Conservation (phyloP, 2,797 vertebrate genomes). For the Gymnothorax reevesii region DNA sequence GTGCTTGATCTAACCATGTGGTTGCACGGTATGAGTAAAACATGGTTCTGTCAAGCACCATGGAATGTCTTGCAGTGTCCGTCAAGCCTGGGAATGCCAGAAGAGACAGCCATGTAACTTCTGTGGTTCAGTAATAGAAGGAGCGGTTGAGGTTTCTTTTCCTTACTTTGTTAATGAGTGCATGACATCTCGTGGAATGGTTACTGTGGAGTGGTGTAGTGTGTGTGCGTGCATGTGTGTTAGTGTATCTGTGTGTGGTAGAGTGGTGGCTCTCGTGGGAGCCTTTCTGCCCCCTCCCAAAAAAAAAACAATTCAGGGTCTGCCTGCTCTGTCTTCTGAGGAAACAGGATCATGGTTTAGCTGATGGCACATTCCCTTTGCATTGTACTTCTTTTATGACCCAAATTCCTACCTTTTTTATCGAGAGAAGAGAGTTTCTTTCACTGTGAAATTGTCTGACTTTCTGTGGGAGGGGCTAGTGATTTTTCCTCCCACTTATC, state of each 20-base stretch:
- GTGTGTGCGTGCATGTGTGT: too few species aligned
- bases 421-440: conserved; percentile 48
- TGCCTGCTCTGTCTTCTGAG: conserved; percentile 9
- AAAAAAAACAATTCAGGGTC: not conserved
- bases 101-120: conserved; percentile 61
- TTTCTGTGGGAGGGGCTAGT: conserved; percentile 1
- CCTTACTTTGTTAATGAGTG: not conserved
- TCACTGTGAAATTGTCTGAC: conserved; percentile 34
- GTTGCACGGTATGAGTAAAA: conserved; percentile 97
- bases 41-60: conserved; percentile 99
- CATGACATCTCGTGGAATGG: not conserved
- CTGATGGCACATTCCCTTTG: conserved; percentile 13
- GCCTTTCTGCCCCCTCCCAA: not conserved
- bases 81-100: conserved; percentile 86
- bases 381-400: not conserved
- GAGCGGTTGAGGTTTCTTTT: not conserved
- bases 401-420: conserved; percentile 31
- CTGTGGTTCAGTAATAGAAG: conserved; percentile 6
- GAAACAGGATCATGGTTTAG: not conserved
- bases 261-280: too few species aligned
- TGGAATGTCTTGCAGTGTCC: conserved; percentile 97
- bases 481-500: conserved; percentile 29
- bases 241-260: too few species aligned
- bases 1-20: conserved; percentile 99
- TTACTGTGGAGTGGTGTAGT: not conserved